Evolutionary conservation across 2,113 vertebrate genomes (phyloP).

Genomic region (Eclectus roratus): DNA sequence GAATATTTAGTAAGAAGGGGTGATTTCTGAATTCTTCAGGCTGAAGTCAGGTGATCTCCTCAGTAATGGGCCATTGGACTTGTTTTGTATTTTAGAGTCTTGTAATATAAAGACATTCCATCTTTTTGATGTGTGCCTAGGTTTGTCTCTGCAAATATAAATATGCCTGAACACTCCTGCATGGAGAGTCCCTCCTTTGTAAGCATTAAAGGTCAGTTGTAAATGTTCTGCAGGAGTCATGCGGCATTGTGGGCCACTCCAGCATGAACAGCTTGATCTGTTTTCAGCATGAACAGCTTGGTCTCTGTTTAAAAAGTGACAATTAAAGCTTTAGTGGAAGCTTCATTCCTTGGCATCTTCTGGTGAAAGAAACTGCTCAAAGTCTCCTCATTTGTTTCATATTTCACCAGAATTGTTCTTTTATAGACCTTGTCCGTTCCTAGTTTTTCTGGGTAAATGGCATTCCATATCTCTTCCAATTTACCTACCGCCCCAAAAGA

Average conservation of each 20-base stretch:
- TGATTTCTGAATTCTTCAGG: not conserved
- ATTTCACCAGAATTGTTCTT: not conserved
- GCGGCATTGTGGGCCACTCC: not conserved
- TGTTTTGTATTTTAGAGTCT: not conserved
- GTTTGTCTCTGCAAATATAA: not conserved
- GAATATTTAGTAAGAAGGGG: not conserved
- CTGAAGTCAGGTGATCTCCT: not conserved
- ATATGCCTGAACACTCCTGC: not conserved
- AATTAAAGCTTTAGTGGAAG: not conserved
- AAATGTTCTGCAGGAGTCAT: not conserved
- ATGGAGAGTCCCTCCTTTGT: not conserved
- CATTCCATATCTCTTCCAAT: not conserved
- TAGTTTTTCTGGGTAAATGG: not conserved
- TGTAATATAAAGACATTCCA: not conserved
- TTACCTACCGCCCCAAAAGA: not conserved
- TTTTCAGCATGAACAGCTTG: not conserved
- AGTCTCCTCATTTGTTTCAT: not conserved
- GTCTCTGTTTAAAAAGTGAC: not conserved
- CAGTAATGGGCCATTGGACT: not conserved
- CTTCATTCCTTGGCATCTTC: not conserved
- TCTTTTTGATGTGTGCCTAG: not conserved
- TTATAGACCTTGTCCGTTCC: not conserved
- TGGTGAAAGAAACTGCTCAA: not conserved
- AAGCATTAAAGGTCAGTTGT: not conserved
- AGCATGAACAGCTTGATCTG: not conserved